Conservation (phyloP, 2,113 vertebrate genomes). For the Thunnus maccoyii region DNA sequence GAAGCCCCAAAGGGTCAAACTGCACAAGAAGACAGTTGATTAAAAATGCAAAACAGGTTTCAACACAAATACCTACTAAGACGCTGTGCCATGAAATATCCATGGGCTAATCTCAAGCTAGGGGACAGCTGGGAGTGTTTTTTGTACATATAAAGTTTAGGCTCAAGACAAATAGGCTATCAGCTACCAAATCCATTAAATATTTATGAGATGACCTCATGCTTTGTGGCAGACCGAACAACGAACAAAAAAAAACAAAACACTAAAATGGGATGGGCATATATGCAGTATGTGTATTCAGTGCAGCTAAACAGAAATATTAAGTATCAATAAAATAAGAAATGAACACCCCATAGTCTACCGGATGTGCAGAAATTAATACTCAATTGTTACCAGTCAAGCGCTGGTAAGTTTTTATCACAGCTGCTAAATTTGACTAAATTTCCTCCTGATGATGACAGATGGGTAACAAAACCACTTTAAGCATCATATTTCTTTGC, state of each 20-base stretch:
- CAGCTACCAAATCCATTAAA: constrained; percentile 59
- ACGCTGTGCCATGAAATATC: constrained; percentile 43
- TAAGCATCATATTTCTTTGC: background rate
- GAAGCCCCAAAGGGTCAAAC: background rate
- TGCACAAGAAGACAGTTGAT: background rate
- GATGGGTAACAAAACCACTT: background rate
- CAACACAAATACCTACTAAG: constrained; percentile 16
- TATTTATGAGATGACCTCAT: constrained; percentile 75
- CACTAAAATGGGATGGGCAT: constrained; percentile 30
- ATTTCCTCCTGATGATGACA: background rate
- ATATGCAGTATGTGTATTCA: constrained; percentile 1
- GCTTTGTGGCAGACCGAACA: constrained; percentile 45
- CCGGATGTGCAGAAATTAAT: background rate
- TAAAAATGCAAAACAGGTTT: constrained; percentile 44
- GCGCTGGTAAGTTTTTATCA: background rate
- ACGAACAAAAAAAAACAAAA: background rate
- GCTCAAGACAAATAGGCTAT: constrained; percentile 60
- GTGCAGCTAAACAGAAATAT: background rate
- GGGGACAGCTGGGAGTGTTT: constrained; percentile 32
- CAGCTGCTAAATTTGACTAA: background rate
- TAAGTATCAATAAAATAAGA: background rate
- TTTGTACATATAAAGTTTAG: constrained; percentile 47
- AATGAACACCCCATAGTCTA: background rate
- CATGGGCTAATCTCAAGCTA: constrained; percentile 18
- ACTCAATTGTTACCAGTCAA: background rate